phyloP scores from a whole-genome alignment of 2,797 vertebrate genomes.

The Acridotheres tristis region DNA sequence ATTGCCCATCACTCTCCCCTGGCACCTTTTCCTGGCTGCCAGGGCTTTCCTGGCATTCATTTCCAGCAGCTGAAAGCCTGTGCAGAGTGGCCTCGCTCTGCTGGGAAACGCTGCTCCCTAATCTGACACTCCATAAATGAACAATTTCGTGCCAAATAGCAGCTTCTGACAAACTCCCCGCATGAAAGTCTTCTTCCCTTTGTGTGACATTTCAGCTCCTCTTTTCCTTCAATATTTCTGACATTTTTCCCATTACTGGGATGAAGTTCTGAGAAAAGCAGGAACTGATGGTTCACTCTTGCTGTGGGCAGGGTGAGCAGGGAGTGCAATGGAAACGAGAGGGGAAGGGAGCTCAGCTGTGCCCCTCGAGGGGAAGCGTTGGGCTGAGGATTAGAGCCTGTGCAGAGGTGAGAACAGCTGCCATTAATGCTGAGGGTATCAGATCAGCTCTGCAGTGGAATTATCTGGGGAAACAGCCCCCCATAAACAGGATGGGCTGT shows the following conservation, averaged over 20 bases:
- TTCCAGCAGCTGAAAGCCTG: background rate
- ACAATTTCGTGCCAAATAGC: background rate
- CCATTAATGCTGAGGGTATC: background rate
- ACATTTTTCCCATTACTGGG: background rate
- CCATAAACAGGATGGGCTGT: accelerated
- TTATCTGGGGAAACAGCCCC: background rate
- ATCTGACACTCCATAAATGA: background rate
- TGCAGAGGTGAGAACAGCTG: background rate
- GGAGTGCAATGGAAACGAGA: background rate
- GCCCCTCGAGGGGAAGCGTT: background rate
- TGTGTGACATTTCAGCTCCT: background rate
- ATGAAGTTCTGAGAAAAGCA: background rate
- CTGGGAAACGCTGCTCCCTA: background rate
- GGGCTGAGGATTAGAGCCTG: background rate
- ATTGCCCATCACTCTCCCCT: background rate
- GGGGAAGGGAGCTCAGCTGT: background rate
- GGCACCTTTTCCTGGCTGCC: background rate
- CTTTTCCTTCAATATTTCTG: background rate
- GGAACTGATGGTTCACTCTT: background rate
- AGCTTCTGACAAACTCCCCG: background rate
- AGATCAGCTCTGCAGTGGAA: background rate
- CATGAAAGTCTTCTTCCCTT: background rate
- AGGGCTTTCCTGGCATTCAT: background rate
- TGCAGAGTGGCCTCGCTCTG: background rate
- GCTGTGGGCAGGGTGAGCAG: background rate